A percentile compares a stretch with the other conserved stretches of the same genome.
phyloP scores from a whole-genome alignment of 2,797 vertebrate species.

The Chelmon rostratus region DNA sequence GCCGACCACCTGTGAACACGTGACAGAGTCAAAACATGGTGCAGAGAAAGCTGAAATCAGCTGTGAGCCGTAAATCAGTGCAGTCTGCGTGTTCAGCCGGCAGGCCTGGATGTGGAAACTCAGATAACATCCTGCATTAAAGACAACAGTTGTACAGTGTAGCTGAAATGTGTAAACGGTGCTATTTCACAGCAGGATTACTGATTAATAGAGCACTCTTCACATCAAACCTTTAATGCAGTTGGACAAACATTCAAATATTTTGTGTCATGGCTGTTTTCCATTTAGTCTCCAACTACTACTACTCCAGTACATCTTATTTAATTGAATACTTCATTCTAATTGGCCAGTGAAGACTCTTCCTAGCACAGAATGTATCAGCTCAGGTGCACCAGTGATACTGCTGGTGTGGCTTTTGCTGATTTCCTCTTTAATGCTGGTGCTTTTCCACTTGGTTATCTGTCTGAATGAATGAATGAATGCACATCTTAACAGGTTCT shows the following conservation, averaged over 20 bases:
- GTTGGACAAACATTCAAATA: too few relatives aligned
- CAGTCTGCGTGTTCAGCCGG: neutral
- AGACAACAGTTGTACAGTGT: neutral
- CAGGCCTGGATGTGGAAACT: neutral
- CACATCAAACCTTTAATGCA: too few relatives aligned
- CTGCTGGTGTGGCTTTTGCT: neutral
- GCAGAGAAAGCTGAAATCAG: neutral
- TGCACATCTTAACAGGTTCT: neutral
- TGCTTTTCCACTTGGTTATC: neutral
- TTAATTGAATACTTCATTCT: too few relatives aligned
- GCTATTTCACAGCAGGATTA: neutral
- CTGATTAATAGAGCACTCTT: too few relatives aligned
- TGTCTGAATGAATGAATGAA: neutral
- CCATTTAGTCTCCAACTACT: too few relatives aligned
- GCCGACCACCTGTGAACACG: neutral
- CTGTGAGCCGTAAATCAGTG: constrained; percentile 14
- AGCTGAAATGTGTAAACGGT: neutral
- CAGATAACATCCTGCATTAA: neutral
- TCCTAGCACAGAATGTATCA: neutral
- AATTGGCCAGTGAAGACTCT: neutral
- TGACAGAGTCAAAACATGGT: neutral
- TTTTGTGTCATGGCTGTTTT: too few relatives aligned
- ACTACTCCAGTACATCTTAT: too few relatives aligned
- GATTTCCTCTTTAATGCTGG: neutral
- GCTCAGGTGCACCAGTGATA: neutral